Base-by-base conservation (phyloP, 2,888 invertebrate genomes). In the Amblyteles armatorius region DNA sequence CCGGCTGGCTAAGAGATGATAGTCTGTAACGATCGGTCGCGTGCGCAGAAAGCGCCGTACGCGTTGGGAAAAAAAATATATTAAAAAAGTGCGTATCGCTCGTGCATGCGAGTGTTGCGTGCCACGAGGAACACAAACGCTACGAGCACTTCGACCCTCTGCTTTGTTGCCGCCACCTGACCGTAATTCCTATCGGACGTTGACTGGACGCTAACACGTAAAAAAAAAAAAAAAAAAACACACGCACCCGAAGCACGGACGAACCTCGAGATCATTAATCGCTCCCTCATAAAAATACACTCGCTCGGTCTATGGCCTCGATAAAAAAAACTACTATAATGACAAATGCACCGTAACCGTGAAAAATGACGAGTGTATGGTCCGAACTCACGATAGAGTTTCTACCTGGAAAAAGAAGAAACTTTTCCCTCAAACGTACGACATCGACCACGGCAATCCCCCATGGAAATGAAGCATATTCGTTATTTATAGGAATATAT, bases 161-260 rank as follows among this genome's bases (percentile, higher is more conserved):
- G 50, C 73, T 73, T 72, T 84, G 82, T 48, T 65, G 83, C 79
- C 82, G 77, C 80, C 87, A 87, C 81, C 88, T 87, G 87, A 84
- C 83, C 84, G 83, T 87, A 87, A 86, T 88, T 89, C 88, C 88
- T 84, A 84, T 85, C 87, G 79, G 73, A 77, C 83, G 74, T 88
- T 84, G 83, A 79, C 82, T 86, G 83, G 65, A 74, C 36, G 9
- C 33, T 44, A 11, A 0, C 13, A 48, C 29, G 29, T 26, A 19
- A 19, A 52, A 22, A 19, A 19, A 13, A 33, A 29, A 16, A 22
- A n/a, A 36, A 36, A n/a, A 16, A 52, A 19, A 19, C 60, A 13
- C 77, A n/a, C 22, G 16, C 4, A 63, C 52, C 7, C 36, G 63
- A 65, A 26, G n/a, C 7, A 6, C 63, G 33, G 7, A 11, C 33